Evolutionary conservation across 2,888 invertebrate species (phyloP).

Genomic region (Lithophane leautieri): DNA sequence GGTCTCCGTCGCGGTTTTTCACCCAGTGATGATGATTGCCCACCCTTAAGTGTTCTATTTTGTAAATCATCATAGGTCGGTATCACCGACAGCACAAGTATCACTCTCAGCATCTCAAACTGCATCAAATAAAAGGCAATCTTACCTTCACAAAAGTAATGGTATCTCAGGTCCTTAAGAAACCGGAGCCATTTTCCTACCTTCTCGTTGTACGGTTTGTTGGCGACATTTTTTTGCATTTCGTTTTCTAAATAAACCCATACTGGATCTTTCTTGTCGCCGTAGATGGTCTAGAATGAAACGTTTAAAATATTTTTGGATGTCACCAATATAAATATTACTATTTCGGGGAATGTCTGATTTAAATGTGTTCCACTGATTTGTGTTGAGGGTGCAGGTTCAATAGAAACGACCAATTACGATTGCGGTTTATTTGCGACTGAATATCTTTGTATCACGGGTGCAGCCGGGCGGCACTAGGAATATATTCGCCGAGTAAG

Average conservation of each 20-base stretch:
- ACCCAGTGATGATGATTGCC: neutral
- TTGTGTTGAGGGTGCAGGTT: too few relatives aligned
- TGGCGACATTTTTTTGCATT: conserved; percentile 79
- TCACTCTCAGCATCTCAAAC: neutral
- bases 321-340: too few relatives aligned
- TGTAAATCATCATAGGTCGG: neutral
- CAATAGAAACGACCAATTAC: too few relatives aligned
- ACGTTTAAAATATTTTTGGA: neutral
- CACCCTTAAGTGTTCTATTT: neutral
- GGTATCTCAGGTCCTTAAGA: conserved; percentile 78
- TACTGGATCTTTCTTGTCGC: conserved; percentile 80
- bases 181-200: conserved; percentile 83
- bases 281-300: conserved; percentile 77
- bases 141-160: conserved; percentile 78
- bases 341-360: too few relatives aligned
- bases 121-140: neutral
- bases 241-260: conserved; percentile 85
- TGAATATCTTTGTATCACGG: too few relatives aligned
- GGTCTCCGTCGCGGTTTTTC: too few relatives aligned
- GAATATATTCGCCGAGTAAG: too few relatives aligned
- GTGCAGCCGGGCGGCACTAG: too few relatives aligned
- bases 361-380: too few relatives aligned
- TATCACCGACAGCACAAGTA: neutral
- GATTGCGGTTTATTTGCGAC: too few relatives aligned
- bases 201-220: conserved; percentile 84